Base-by-base conservation (phyloP, 2,113 vertebrate species). In the Plectropomus leopardus region DNA sequence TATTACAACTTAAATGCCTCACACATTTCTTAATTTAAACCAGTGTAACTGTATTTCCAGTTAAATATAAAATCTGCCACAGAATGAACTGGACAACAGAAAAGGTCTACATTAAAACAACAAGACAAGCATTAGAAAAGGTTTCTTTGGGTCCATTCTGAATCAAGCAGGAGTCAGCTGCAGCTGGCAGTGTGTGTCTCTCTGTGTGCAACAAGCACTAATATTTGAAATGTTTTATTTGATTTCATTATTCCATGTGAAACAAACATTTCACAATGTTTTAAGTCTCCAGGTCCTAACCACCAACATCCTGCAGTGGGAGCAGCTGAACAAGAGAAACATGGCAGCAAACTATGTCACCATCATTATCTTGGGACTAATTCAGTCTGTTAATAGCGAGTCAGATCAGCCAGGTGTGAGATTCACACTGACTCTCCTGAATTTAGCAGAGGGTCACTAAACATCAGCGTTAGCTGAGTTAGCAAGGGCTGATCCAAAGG, bases 111-210 rank as follows among this genome's bases (percentile, higher is more conserved):
- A 40, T 40, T 36, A 1, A 11, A 40, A 40, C 8, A 36, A 11
- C 1, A 9, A 36, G 10, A 36, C n/a, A n/a, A n/a, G n/a, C n/a
- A n/a, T n/a, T 8, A 36, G 7, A 36, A 36, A 36, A 36, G 34
- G 75, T 66, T 74, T 63, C 59, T 79, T 82, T 30, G 60, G 42
- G 58, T 28, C 63, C 30, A 0, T 77, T 10, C n/a, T 67, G 21
- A 77, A 74, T 32, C 28, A 73, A 70, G 66, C 7, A 51, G 48
- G 74, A 73, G 75, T 63, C 45, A 59, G 47, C 53, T 80, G 40
- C 53, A 83, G 71, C 81, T 55, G 60, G 54, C 64, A 75, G 65
- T 53, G 53, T 34, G 65, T 54, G 64, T 36, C 28, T 24, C 64
- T 63, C 3, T 32, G 8, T 40, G 36, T 65, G 58, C 54, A 70